phyloP scores from a whole-genome alignment of 2,888 invertebrate genomes.

The Conomelus anceps region DNA sequence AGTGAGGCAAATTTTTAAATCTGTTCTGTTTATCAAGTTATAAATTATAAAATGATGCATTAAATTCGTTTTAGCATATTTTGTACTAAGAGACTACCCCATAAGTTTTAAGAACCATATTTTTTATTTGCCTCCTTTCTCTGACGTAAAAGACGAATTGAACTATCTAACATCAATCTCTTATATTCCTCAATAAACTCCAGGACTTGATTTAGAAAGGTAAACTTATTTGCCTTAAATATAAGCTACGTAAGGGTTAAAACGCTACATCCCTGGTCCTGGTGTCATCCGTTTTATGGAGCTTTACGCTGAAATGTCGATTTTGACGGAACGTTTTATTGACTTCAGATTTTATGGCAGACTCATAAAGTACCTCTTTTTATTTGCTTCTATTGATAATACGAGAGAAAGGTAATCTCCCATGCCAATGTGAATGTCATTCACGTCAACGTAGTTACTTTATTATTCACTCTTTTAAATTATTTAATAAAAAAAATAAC shows the following conservation, averaged over 20 bases:
- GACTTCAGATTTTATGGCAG: background rate
- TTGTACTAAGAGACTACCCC: too few species aligned
- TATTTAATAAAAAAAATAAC: background rate
- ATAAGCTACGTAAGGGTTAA: background rate
- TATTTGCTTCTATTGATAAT: background rate
- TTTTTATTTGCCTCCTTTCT: too few species aligned
- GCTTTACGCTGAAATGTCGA: background rate
- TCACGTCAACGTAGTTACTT: background rate
- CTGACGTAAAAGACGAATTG: too few species aligned
- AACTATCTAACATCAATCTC: too few species aligned
- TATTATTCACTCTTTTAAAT: background rate
- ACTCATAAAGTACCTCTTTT: background rate
- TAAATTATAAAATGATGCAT: too few species aligned
- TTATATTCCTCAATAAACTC: background rate
- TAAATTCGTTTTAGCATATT: too few species aligned
- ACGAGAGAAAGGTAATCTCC: background rate
- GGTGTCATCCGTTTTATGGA: background rate
- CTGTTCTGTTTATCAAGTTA: too few species aligned
- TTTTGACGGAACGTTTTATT: background rate
- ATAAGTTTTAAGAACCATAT: too few species aligned
- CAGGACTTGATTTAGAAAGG: background rate
- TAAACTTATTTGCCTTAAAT: background rate
- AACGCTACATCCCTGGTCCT: background rate
- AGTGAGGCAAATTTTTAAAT: too few species aligned
- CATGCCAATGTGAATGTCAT: background rate